Percentiles rank a stretch among this genome's conserved stretches.
phyloP scores from a whole-genome alignment of 37 sponge, comb jelly and placozoan species.

The Halisarca cf. caerulea region DNA sequence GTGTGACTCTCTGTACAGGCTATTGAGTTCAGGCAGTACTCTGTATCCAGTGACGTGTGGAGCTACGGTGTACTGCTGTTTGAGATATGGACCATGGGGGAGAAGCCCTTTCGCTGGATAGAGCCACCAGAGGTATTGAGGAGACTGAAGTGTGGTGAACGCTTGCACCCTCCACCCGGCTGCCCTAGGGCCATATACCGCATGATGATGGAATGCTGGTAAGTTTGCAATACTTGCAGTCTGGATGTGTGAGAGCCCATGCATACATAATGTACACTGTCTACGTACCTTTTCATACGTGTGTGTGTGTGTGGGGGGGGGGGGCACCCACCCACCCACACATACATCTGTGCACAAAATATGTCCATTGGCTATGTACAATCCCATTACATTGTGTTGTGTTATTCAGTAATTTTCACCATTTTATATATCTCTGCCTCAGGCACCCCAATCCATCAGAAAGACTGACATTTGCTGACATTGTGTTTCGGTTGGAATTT shows the following conservation, averaged over 20 bases:
- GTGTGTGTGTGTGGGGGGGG: too few relatives aligned
- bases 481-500: neutral
- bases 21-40: slow-evolving; percentile 33
- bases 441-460: slow-evolving; percentile 8
- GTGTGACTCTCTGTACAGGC: slow-evolving; percentile 20
- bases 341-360: neutral
- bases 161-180: slow-evolving; percentile 11
- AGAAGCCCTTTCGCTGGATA: slow-evolving; percentile 29
- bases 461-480: neutral
- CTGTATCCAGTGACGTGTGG: slow-evolving; percentile 49
- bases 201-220: slow-evolving; percentile 27
- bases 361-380: too few relatives aligned
- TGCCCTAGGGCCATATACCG: slow-evolving; percentile 11
- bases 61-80: slow-evolving; percentile 44
- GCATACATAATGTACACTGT: too few relatives aligned
- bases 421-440: too few relatives aligned
- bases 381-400: neutral
- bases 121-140: neutral
- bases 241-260: too few relatives aligned
- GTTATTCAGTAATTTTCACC: too few relatives aligned
- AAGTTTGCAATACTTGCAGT: neutral
- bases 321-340: too few relatives aligned
- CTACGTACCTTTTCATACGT: too few relatives aligned
- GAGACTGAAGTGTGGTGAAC: neutral
- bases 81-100: slow-evolving; percentile 54